Percentiles rank a stretch among this genome's conserved stretches.
Conservation (phyloP, 2,113 vertebrate species). For the Thermophis baileyi region DNA sequence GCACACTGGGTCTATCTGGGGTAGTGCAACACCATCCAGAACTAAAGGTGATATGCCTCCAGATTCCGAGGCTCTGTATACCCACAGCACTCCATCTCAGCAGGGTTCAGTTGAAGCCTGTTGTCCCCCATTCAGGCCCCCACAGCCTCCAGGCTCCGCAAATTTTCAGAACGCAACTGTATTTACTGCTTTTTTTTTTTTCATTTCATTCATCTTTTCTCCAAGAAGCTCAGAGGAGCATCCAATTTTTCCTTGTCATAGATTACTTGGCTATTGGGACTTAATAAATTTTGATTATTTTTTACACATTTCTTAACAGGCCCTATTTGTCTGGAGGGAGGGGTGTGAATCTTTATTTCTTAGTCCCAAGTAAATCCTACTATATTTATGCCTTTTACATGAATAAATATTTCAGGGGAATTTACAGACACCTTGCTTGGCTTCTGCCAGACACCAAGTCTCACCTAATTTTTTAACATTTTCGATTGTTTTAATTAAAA, state of each 20-base stretch:
- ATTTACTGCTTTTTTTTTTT: background rate
- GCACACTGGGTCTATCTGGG: background rate
- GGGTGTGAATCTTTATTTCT: background rate
- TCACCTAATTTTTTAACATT: background rate
- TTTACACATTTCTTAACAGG: background rate
- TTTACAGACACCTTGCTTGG: background rate
- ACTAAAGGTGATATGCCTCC: background rate
- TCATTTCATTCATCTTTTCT: background rate
- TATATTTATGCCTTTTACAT: background rate
- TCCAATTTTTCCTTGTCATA: background rate
- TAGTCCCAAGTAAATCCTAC: background rate
- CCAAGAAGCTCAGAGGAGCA: background rate
- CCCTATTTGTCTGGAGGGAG: background rate
- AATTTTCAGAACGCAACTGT: background rate
- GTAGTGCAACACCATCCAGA: background rate
- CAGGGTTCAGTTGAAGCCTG: background rate
- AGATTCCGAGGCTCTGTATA: background rate
- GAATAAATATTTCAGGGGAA: background rate
- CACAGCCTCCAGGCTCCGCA: background rate
- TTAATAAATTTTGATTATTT: background rate
- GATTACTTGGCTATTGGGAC: background rate
- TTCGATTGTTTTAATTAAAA: background rate
- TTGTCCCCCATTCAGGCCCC: background rate
- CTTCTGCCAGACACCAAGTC: background rate
- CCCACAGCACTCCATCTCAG: background rate